Base-by-base conservation (phyloP, 2,797 vertebrate genomes). In the Paratrypauchen microcephalus region DNA sequence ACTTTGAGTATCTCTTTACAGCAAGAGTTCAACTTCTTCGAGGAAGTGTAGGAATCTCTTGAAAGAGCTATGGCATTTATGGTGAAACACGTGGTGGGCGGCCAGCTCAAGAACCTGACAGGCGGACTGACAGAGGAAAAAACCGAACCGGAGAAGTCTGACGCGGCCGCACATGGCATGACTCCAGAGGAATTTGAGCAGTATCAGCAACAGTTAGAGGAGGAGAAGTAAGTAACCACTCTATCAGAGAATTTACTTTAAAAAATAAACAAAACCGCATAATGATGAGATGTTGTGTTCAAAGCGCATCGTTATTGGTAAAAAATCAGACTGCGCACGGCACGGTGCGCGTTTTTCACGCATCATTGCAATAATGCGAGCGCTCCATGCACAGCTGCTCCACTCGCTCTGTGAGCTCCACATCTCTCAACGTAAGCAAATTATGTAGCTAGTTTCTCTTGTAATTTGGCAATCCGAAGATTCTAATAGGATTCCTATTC, bases 31-130 rank as follows among this genome's bases (percentile, higher is more conserved):
- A 81, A 75, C 80, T 76, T 75, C 71, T 74, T 1, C 55, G 58
- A 62, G 68, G 73, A 77, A 28, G 30, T n/a, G 48, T 71, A 73
- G 77, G 73, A 74, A 39, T 73, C 59, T 66, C 48, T 59, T 61
- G 71, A 58, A 62, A 72, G 74, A 80, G 65, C 56, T 72, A 99
- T 99, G 97, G 95, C 97, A 59, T 99, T 99, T 91, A 96, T 98
- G 96, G 96, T 99, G 63, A 99, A 99, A 90, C 95, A 96, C 77
- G 87, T 99, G 94, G 97, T 99, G 60, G 97, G 97, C 1, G 96
- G 97, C 2, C 96, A 98, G 87, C 90, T 99, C 94, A 99, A 98
- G 94, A 97, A 95, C 82, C 95, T 99, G 80, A 98, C 97, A 0
- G 97, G 97, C 2, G 96, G 96, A 68, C 92, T 98, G 83, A 93